These are phyloP conservation scores for Pollimyrus isidori DNA, from an alignment of 2,113 vertebrate genomes.

Conservation along the genomic window DNA sequence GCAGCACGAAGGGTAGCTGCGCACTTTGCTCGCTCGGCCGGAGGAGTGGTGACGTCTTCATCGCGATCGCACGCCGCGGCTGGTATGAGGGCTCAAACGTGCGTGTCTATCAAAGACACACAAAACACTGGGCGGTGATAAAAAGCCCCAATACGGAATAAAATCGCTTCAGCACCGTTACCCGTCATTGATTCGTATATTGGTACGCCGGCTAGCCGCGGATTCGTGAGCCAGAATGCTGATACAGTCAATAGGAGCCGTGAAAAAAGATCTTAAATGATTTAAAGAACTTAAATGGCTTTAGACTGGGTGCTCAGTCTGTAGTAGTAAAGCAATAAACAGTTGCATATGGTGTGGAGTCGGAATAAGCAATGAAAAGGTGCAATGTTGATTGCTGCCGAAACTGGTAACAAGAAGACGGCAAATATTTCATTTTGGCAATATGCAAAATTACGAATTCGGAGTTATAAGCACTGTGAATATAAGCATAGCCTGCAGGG, in stretches of 20 bases:
- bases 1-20: conserved; percentile 54
- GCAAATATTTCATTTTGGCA: neutral
- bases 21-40: conserved; percentile 52
- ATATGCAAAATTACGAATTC: neutral
- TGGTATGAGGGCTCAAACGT: conserved; percentile 3
- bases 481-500: neutral
- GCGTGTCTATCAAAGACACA: neutral
- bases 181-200: neutral
- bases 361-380: neutral
- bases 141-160: neutral
- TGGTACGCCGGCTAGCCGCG: neutral
- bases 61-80: conserved; percentile 34
- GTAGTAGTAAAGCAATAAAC: neutral
- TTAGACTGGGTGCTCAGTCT: neutral
- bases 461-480: neutral
- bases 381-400: neutral
- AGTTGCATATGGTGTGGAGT: neutral
- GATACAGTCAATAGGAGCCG: neutral
- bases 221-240: neutral
- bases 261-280: no score
- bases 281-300: neutral
- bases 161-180: neutral
- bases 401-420: neutral
- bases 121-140: neutral
- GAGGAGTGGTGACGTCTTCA: conserved; percentile 63